Evolutionary conservation across 2,113 vertebrate genomes (phyloP), one percentile per base, ranked within the genome.

Genomic region (Podarcis cretensis): DNA sequence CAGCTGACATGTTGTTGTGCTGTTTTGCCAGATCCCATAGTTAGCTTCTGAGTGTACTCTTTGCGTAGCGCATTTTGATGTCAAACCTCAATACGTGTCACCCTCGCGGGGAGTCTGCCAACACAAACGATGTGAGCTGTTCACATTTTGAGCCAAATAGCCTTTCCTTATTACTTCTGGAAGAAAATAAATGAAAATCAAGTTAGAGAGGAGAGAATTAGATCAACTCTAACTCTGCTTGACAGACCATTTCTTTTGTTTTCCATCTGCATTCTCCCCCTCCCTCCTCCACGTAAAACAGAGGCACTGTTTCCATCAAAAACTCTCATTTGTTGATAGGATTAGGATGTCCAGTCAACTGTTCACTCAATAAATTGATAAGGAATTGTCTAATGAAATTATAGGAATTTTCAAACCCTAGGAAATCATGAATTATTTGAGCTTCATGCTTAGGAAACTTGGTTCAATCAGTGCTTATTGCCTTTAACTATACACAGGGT

Each of bases 1-100:
- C 86, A 89, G 7, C n/a, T 91, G 78, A 90, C 83, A 77, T 71
- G 63, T 84, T 82, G 71, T 86, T 93, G 8, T 78, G 75, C 57
- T 89, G 83, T 43, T 92, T 88, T 89, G 59, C 40, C 85, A 63
- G 16, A 89, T 86, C 13, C 80, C 84, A 20, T 2, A 82, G 57
- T 83, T 89, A 75, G 0, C 25, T 92, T 54, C 91, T 89, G 77
- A 92, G 77, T 75, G 71, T 84, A 81, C 71, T 35, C 30, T 87
- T 71, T 89, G 81, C 2, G 37, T 2, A 27, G 27, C 73, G 91
- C 90, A 87, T 23, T 89, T 93, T 85, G 85, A 83, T 66, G 68
- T 75, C 88, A 84, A 74, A 79, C 18, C n/a, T 81, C 87, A 78
- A 1, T 69, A 63, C 63, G 40, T 79, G 75, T 65, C 86, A 83